A percentile compares a stretch with the other conserved stretches of the same genome.
These are phyloP conservation scores for Plusia festucae DNA, from an alignment of 2,888 invertebrate species.

Conservation along the genomic window DNA sequence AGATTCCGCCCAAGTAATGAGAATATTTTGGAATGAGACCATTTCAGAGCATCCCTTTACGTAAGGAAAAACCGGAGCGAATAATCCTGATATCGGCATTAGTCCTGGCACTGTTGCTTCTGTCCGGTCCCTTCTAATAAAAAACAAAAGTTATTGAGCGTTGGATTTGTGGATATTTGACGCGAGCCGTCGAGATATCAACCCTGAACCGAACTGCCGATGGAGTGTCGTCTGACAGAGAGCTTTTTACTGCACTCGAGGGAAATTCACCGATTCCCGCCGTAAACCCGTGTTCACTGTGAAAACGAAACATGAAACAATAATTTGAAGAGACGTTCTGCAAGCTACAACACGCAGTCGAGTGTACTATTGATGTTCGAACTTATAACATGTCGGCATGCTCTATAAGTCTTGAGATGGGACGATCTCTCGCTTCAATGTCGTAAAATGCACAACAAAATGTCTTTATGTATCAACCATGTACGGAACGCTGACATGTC, in stretches of 20 bases:
- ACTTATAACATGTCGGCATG: conserved; percentile 57
- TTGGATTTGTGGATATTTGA: conserved; percentile 73
- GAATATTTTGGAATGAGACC: conserved; percentile 78
- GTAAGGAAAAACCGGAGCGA: conserved; percentile 65
- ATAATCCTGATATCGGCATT: conserved; percentile 74
- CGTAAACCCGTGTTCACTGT: conserved; percentile 72
- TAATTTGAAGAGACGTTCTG: conserved; percentile 71
- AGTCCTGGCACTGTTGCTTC: conserved; percentile 63
- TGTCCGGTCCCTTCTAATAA: conserved; percentile 67
- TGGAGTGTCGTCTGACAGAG: conserved; percentile 75
- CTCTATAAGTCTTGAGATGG: conserved; percentile 55
- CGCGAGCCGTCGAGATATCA: conserved; percentile 71
- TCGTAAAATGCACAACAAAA: conserved; percentile 80
- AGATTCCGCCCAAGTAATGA: conserved; percentile 81
- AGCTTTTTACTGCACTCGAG: conserved; percentile 82
- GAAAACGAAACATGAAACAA: conserved; percentile 72
- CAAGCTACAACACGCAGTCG: conserved; percentile 62
- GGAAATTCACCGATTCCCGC: conserved; percentile 84
- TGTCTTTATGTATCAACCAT: conserved; percentile 71
- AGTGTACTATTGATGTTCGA: conserved; percentile 54
- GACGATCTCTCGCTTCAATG: conserved; percentile 63
- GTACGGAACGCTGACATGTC: conserved; percentile 68
- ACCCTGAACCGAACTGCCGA: conserved; percentile 76
- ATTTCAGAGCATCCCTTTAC: conserved; percentile 71
- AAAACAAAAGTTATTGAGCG: conserved; percentile 73